Base-by-base conservation (phyloP, 1,140 invertebrate genomes). In the Wasmannia auropunctata region DNA sequence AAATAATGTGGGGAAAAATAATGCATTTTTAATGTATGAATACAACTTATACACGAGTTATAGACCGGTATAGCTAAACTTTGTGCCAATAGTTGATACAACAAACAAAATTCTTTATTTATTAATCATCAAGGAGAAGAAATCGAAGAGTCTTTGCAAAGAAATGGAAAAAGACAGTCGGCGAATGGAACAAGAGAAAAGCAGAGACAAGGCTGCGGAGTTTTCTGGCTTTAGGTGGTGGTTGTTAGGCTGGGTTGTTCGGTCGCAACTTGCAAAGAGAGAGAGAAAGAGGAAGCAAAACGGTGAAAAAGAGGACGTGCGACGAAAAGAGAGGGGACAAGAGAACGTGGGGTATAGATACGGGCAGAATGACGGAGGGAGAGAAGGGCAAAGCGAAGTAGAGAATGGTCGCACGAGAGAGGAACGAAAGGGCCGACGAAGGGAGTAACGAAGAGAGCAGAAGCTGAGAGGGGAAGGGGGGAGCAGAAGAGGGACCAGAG, bases 221-320 rank as follows among this genome's bases (percentile, higher is more conserved):
- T 91, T 92, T 87, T 91, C 85, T 88, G 87, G 88, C 92, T 92
- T 91, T 54, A 72, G 88, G 86, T 84, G 88, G 80, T 83, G 91
- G 77, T 89, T 87, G 88, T 93, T 88, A 90, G 88, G 91, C 84
- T 91, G 91, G 91, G 91, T 91, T 90, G 76, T 63, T 87, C 87
- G 83, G 87, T 89, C 86, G 51, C 60, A 84, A 86, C 11, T 70
- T 19, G 34, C 49, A 34, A 4, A 56, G 83, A 80, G 88, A 88
- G 22, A 67, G 85, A 87, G 67, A 67, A 43, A 40, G 74, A 70
- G 56, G 58, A 60, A 80, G 74, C 84, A 77, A 80, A 79, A 63
- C 31, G 28, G 28, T 28, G 72, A 88, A 77, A 88, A 88, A 34
- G 76, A 77, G 81, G 28, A 86, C 25, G 70, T 31, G 60, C 63